Base-by-base conservation (phyloP, 1,140 invertebrate species). In the Tenebrio molitor region DNA sequence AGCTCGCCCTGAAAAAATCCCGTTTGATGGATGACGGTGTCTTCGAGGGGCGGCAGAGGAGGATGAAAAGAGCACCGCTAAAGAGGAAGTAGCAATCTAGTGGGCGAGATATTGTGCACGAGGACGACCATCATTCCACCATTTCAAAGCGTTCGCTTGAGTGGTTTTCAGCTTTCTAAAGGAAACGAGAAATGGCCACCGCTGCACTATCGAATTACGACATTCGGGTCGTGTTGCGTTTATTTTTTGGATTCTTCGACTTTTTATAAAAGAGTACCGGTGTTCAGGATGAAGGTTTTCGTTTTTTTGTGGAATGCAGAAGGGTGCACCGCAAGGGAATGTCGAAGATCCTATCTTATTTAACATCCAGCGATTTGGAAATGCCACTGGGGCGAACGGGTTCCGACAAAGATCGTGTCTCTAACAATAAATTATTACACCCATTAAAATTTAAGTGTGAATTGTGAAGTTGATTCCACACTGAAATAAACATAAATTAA, bases 81-180 rank as follows among this genome's bases (percentile, higher is more conserved):
- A 71, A 71, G 65, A 71, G 69, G 69, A 71, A 71, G 62, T 71
- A 15, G 25, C 23, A 39, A 39, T 39, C 36, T 12, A 39, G 36
- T 39, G 36, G 14, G 21, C 42, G 58, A 41, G 58, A 15, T 62
- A 69, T 69, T 69, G 46, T 69, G 50, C 50, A 19, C 16, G 34
- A 66, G 58, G 36, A 12, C 36, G 36, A 39, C 36, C n/a, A 71
- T 25, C 21, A 39, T 39, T 39, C 36, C 36, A 39, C 71, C 46
- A 53, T 21, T 53, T 53, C 46, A 53, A 74, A 74, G 64, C 64
- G 16, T 63, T 42, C 72, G 75, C 69, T 69, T 44, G 73, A 74
- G 69, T 76, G 75, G 69, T 72, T 76, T 74, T 74, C 63, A 71
- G 72, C 68, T 72, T 74, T 74, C 50, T 17, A 64, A 71, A 41